Percentiles rank a stretch among this genome's conserved stretches.
These are phyloP conservation scores for Cygnus atratus DNA, from an alignment of 2,113 vertebrate genomes.

Conservation along the genomic window DNA sequence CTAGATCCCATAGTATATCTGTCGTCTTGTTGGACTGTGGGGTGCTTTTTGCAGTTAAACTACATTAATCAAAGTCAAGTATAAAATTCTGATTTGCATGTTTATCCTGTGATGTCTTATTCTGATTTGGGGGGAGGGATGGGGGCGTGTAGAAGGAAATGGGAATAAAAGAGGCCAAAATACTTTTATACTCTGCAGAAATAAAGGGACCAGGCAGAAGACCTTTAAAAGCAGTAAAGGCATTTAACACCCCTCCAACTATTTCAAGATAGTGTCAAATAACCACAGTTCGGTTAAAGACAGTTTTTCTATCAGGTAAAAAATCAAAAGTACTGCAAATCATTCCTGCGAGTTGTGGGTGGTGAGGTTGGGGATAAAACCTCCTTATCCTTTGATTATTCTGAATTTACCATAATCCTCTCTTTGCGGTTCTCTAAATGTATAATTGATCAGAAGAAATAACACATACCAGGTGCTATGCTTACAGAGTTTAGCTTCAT, in stretches of 20 bases:
- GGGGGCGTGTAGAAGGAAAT: background rate
- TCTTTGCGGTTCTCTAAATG: background rate
- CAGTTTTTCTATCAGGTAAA: background rate
- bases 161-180: background rate
- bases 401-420: background rate
- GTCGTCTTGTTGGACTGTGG: background rate
- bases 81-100: background rate
- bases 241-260: background rate
- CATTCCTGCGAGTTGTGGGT: background rate
- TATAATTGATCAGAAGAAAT: slow-evolving; percentile 2
- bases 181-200: background rate
- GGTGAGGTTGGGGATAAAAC: background rate
- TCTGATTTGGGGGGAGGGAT: background rate
- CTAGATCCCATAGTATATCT: background rate
- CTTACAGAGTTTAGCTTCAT: background rate
- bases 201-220: background rate
- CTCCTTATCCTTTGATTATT: background rate
- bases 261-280: background rate
- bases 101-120: background rate
- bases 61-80: background rate
- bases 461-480: background rate
- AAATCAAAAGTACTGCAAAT: background rate
- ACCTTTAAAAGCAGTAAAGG: background rate
- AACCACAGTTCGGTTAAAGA: background rate
- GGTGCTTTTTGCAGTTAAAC: background rate